These are phyloP conservation scores for Camelus bactrianus DNA, from an alignment of 2,113 vertebrate genomes.

Conservation along the genomic window DNA sequence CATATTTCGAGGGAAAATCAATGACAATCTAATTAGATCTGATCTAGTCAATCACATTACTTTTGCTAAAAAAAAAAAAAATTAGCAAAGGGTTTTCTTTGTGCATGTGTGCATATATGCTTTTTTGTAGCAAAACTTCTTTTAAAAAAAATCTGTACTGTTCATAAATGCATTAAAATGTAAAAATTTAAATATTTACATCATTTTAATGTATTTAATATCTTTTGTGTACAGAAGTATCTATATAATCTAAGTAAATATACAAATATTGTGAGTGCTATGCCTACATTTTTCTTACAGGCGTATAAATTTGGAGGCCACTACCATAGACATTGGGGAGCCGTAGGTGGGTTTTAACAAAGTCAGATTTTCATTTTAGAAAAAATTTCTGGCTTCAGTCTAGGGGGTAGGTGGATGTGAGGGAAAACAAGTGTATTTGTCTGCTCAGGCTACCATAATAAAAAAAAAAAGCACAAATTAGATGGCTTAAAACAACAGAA, in stretches of 20 bases:
- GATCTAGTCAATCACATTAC: slow-evolving; percentile 35
- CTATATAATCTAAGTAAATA: slow-evolving; percentile 21
- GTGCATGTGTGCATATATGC: neutral
- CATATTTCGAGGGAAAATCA: slow-evolving; percentile 56
- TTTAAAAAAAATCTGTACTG: neutral
- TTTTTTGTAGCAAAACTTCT: slow-evolving; percentile 42
- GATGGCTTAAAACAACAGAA: neutral
- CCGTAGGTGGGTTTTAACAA: slow-evolving; percentile 16
- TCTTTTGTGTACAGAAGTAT: neutral
- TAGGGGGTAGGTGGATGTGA: neutral
- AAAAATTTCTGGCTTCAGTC: slow-evolving; percentile 34
- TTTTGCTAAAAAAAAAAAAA: slow-evolving; percentile 39
- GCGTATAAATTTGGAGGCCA: neutral
- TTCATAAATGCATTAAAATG: slow-evolving; percentile 56
- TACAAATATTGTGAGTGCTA: neutral
- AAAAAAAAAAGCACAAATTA: neutral
- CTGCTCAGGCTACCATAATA: neutral
- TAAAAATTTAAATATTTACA: slow-evolving; percentile 22
- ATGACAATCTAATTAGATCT: neutral
- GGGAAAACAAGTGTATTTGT: slow-evolving; percentile 5
- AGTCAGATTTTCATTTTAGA: slow-evolving; percentile 31
- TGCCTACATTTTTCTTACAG: neutral
- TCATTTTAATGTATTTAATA: slow-evolving; percentile 26
- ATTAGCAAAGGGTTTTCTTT: neutral
- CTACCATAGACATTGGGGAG: neutral